These are phyloP conservation scores for Peromyscus aztecus DNA, from an alignment of 2,797 vertebrate genomes.

Conservation along the genomic window DNA sequence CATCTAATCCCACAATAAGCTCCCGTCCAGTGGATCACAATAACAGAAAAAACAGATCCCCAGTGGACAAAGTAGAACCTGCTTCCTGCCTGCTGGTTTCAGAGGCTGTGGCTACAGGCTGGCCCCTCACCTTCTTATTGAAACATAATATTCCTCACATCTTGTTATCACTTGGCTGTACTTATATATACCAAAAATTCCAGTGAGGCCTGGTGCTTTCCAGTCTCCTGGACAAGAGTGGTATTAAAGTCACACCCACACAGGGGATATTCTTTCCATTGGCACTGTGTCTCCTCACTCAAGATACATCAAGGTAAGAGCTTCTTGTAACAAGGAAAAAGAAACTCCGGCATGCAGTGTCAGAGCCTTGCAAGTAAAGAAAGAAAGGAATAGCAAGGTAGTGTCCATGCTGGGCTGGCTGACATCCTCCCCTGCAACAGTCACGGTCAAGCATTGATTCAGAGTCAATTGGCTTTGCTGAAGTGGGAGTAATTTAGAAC, in stretches of 20 bases:
- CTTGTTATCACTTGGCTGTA: neutral
- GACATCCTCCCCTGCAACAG: neutral
- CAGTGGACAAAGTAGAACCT: neutral
- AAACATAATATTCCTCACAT: neutral
- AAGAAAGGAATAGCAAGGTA: neutral
- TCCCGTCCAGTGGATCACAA: neutral
- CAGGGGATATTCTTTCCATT: neutral
- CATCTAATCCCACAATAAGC: neutral
- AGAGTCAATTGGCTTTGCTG: slow-evolving; percentile 15
- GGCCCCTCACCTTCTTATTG: neutral
- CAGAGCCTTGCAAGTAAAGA: neutral
- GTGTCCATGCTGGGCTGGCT: neutral
- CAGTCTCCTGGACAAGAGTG: neutral
- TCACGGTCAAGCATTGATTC: slow-evolving; percentile 19
- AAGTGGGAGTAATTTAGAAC: slow-evolving; percentile 46
- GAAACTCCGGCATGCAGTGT: neutral
- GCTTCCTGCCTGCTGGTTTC: neutral
- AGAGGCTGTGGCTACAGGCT: neutral
- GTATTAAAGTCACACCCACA: accelerated
- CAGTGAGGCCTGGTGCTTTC: neutral
- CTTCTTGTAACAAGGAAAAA: neutral
- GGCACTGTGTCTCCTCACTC: neutral
- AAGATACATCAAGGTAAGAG: neutral
- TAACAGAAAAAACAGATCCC: neutral
- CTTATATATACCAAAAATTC: neutral